A percentile compares a stretch with the other conserved stretches of the same genome.
phyloP scores from a whole-genome alignment of 2,888 invertebrate species.

The Epirrita christyi region DNA sequence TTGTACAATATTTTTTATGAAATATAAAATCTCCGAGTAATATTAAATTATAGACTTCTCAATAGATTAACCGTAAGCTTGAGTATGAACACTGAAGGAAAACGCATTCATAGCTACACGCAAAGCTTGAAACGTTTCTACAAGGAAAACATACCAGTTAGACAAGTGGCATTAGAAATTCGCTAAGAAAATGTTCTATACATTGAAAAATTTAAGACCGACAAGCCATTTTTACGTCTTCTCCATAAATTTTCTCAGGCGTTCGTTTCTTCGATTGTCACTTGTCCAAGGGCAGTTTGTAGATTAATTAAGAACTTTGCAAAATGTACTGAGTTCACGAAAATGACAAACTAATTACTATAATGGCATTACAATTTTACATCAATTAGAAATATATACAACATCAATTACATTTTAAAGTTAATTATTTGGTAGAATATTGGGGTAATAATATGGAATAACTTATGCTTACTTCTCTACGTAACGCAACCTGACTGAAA shows the following conservation, averaged over 20 bases:
- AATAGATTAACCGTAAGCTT: neutral
- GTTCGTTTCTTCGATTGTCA: neutral
- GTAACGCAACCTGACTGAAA: no score
- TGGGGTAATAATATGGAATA: constrained; percentile 24
- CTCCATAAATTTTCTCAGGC: no score
- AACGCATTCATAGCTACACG: neutral
- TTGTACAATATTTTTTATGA: neutral
- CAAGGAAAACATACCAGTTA: neutral
- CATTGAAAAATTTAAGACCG: no score
- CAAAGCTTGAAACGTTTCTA: no score
- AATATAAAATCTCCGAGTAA: neutral
- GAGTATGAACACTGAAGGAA: neutral
- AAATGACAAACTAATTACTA: constrained; percentile 7
- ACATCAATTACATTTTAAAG: constrained; percentile 23
- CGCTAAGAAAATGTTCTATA: no score
- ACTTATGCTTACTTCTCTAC: neutral
- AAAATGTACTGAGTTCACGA: neutral
- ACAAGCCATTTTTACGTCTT: no score
- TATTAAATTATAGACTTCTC: neutral
- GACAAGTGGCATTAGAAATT: neutral
- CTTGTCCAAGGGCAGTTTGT: no score
- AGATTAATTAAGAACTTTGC: no score
- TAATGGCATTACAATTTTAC: constrained; percentile 19
- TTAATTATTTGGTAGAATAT: constrained; percentile 34
- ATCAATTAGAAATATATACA: constrained; percentile 14